Evolutionary conservation across 1,140 invertebrate species (phyloP).

Genomic region (Drosophila nannoptera): DNA sequence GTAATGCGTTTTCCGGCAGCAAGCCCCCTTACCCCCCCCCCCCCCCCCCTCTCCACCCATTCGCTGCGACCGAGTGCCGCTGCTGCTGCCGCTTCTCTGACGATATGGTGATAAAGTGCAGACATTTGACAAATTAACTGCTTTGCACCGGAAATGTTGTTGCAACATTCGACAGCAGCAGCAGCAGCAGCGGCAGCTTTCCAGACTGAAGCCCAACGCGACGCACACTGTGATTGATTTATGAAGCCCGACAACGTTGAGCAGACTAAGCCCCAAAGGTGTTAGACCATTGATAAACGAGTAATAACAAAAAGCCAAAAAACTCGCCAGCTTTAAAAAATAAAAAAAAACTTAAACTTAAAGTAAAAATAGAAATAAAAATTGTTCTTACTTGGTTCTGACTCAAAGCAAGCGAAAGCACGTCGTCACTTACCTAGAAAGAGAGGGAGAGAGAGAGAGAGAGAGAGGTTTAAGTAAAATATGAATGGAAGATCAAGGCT

Average conservation of each 20-base stretch:
- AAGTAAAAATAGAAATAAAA: conserved; percentile 33
- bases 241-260: conserved; percentile 39
- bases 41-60: too few species aligned
- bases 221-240: conserved; percentile 41
- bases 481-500: background rate
- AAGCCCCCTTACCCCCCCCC: background rate
- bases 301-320: background rate
- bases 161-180: conserved; percentile 53
- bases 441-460: conserved; percentile 20
- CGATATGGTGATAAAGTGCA: conserved; percentile 78
- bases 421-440: conserved; percentile 77
- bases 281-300: conserved; percentile 24
- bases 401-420: conserved; percentile 74
- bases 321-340: conserved; percentile 7
- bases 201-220: conserved; percentile 25
- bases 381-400: conserved; percentile 72
- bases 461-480: conserved; percentile 3
- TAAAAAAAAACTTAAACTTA: conserved; percentile 19
- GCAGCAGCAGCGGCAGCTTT: conserved; percentile 6
- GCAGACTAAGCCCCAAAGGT: conserved; percentile 25
- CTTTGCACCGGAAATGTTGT: conserved; percentile 73
- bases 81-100: conserved; percentile 25
- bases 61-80: too few species aligned
- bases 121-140: conserved; percentile 78
- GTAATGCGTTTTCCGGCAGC: conserved; percentile 63